Evolutionary conservation across 2,888 invertebrate species (phyloP).

Genomic region (Ariolimax columbianus): DNA sequence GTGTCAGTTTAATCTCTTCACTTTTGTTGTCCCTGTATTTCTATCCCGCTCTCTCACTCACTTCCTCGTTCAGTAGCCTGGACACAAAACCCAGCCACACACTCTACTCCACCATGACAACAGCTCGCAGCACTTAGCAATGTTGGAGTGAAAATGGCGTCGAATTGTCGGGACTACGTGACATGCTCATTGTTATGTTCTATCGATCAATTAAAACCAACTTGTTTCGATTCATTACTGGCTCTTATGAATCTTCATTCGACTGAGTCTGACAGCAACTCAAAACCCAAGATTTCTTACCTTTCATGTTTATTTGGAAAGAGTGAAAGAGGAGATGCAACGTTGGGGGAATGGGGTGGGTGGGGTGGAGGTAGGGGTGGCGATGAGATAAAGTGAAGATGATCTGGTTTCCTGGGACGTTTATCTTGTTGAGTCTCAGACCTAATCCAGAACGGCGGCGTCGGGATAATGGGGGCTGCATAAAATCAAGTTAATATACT

Average conservation of each 20-base stretch:
- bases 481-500: no score
- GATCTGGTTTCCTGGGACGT: no score
- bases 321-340: background rate
- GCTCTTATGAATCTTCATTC: conserved; percentile 30
- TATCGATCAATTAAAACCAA: conserved; percentile 42
- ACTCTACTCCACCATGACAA: background rate
- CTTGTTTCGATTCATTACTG: conserved; percentile 41
- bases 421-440: no score
- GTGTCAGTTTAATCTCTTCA: background rate
- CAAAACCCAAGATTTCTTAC: background rate
- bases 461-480: no score
- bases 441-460: no score
- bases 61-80: conserved; percentile 10
- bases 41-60: conserved; percentile 29
- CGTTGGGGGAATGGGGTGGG: no score
- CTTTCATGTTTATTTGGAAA: background rate
- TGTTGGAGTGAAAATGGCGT: conserved; percentile 35
- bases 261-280: conserved; percentile 27
- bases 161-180: conserved; percentile 22
- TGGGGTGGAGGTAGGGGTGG: no score
- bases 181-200: conserved; percentile 31
- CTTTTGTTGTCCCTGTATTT: background rate
- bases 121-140: conserved; percentile 3
- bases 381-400: no score
- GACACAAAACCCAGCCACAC: background rate